Conservation (phyloP, 2,888 invertebrate genomes). For the Athripsodes cinereus region DNA sequence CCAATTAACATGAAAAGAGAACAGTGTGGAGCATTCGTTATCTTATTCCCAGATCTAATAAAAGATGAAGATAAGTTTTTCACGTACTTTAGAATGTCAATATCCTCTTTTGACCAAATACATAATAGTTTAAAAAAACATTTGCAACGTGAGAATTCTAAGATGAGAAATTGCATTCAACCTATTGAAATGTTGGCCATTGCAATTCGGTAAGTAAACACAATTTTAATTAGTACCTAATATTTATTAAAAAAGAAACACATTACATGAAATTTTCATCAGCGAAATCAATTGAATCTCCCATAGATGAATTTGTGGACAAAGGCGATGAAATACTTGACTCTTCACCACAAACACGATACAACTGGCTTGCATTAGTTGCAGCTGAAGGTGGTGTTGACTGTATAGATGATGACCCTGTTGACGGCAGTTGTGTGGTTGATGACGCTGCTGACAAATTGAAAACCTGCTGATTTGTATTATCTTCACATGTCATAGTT, state of each 20-base stretch:
- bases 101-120: too few relatives aligned
- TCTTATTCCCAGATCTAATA: too few relatives aligned
- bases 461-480: not conserved
- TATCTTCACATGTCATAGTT: too few relatives aligned
- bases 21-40: too few relatives aligned
- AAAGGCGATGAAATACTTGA: constrained; percentile 18
- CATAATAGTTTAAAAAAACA: too few relatives aligned
- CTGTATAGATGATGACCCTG: constrained; percentile 15
- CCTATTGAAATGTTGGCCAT: not conserved
- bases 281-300: too few relatives aligned
- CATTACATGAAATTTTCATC: constrained; percentile 17
- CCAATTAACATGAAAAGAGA: too few relatives aligned
- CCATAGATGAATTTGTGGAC: constrained; percentile 16
- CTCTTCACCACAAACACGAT: constrained; percentile 19
- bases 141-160: too few relatives aligned
- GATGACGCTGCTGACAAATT: too few relatives aligned
- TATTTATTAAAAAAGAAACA: constrained; percentile 11
- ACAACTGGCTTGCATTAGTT: constrained; percentile 16
- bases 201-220: constrained; percentile 16
- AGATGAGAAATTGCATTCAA: too few relatives aligned
- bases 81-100: too few relatives aligned
- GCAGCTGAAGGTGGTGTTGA: constrained; percentile 12
- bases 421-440: constrained; percentile 14
- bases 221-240: constrained; percentile 1
- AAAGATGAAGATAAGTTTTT: not conserved